A percentile compares a stretch with the other conserved stretches of the same genome.
These are phyloP conservation scores for Pantherophis alleghaniensis DNA, from an alignment of 2,797 vertebrate species.

Conservation along the genomic window DNA sequence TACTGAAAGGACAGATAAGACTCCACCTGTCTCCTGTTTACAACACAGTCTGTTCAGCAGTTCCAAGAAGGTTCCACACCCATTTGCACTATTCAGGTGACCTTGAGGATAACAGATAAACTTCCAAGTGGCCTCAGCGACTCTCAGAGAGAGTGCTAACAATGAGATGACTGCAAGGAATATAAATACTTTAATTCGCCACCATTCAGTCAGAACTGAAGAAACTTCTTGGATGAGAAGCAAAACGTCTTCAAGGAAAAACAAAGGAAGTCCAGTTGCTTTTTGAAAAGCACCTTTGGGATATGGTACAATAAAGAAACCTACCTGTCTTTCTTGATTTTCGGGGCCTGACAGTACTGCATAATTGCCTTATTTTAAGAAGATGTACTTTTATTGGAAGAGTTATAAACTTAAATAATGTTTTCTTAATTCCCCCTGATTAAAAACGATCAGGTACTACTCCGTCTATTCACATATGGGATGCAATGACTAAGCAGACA, in stretches of 20 bases:
- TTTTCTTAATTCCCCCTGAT: conserved; percentile 6
- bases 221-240: neutral
- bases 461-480: conserved; percentile 94
- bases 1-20: neutral
- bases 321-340: neutral
- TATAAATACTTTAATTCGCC: no score
- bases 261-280: neutral
- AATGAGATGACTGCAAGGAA: neutral
- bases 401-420: conserved; percentile 21
- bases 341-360: conserved; percentile 14
- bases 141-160: neutral
- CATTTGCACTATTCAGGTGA: neutral
- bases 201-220: no score
- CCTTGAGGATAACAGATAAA: neutral
- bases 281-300: neutral
- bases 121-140: neutral
- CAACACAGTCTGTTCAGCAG: neutral
- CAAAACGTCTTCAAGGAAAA: neutral
- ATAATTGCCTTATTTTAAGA: conserved; percentile 44
- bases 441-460: conserved; percentile 76
- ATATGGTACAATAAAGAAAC: neutral
- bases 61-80: neutral
- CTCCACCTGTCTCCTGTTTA: neutral
- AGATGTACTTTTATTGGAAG: neutral
- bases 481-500: conserved; percentile 92